phyloP scores from a whole-genome alignment of 2,797 vertebrate species.

The Ctenopoma kingsleyae region DNA sequence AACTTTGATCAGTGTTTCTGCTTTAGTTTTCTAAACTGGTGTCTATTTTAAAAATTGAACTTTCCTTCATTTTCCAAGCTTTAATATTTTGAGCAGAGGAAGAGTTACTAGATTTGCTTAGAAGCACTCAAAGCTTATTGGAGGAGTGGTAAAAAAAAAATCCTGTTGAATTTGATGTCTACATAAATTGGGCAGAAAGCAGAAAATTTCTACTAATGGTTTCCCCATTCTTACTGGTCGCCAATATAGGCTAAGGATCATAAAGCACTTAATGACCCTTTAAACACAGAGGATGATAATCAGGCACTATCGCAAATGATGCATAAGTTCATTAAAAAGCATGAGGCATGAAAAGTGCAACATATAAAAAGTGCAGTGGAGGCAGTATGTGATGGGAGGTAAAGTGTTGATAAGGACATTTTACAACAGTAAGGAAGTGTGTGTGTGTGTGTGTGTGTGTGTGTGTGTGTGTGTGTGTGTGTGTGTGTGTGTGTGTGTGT shows the following conservation, averaged over 20 bases:
- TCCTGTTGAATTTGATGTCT: constrained; percentile 16
- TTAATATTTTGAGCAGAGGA: not conserved
- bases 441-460: not conserved
- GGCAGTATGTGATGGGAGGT: constrained; percentile 22
- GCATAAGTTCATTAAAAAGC: constrained; percentile 47
- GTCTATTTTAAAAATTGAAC: not conserved
- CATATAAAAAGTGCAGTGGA: constrained; percentile 41
- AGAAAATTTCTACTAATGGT: constrained; percentile 39
- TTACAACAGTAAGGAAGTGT: not conserved
- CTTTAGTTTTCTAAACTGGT: not conserved
- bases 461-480: not conserved
- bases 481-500: not conserved
- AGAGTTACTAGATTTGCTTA: not conserved
- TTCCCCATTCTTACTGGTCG: constrained; percentile 16
- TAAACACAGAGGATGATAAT: constrained; percentile 44
- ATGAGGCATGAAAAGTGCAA: constrained; percentile 39
- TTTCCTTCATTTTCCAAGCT: not conserved
- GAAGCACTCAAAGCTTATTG: not conserved
- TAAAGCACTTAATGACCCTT: constrained; percentile 50
- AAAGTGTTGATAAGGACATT: constrained; percentile 24
- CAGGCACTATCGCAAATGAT: constrained; percentile 33
- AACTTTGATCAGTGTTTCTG: not conserved
- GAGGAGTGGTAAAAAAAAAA: not conserved
- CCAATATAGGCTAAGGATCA: constrained; percentile 44
- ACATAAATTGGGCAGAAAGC: constrained; percentile 18